Conservation (phyloP, 2,888 invertebrate species). For the Aelia acuminata region DNA sequence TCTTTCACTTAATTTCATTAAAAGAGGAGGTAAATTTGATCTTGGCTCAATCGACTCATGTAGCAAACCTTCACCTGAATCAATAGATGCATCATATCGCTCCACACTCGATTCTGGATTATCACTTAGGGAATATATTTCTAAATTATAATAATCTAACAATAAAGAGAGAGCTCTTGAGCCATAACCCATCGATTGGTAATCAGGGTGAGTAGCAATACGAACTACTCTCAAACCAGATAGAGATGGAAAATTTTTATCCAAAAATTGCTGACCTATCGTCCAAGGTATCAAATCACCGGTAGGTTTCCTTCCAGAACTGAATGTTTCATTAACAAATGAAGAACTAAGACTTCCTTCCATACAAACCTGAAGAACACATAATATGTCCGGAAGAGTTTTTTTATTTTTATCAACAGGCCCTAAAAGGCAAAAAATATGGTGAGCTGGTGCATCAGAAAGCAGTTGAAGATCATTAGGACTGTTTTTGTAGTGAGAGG, state of each 20-base stretch:
- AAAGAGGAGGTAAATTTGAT: conserved; percentile 87
- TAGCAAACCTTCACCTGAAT: conserved; percentile 55
- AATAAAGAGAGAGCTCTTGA: conserved; percentile 86
- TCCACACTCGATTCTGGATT: conserved; percentile 29
- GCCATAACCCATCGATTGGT: conserved; percentile 98
- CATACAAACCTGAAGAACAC: conserved; percentile 86
- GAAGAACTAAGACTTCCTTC: conserved; percentile 77
- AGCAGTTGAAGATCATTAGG: conserved; percentile 99
- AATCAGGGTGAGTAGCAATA: conserved; percentile 98
- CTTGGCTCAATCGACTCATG: conserved; percentile 74
- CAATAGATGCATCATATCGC: background rate
- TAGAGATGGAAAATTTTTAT: conserved; percentile 91
- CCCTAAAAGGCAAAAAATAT: conserved; percentile 93
- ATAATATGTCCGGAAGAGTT: conserved; percentile 92
- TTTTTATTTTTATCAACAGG: conserved; percentile 81
- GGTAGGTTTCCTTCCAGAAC: conserved; percentile 89
- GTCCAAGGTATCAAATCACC: conserved; percentile 99
- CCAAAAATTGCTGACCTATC: conserved; percentile 95
- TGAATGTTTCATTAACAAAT: conserved; percentile 83
- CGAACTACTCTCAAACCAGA: conserved; percentile 93
- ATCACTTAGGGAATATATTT: conserved; percentile 74
- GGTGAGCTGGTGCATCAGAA: conserved; percentile 98
- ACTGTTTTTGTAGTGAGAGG: conserved; percentile 99
- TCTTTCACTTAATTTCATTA: conserved; percentile 86
- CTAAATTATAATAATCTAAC: conserved; percentile 89